Conservation (phyloP, 2,888 invertebrate genomes). For the Apodemia duryi region DNA sequence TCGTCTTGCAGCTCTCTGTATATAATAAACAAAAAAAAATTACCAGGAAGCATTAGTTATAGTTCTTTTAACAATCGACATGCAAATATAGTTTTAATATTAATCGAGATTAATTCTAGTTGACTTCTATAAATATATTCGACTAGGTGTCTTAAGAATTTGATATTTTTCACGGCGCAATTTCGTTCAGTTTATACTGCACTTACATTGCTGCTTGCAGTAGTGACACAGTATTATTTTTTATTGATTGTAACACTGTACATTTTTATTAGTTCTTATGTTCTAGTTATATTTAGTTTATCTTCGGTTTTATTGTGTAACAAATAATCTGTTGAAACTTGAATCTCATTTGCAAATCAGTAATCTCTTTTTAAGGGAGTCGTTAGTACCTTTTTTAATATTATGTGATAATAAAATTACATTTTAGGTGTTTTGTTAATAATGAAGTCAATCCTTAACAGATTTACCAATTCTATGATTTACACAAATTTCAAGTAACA, state of each 20-base stretch:
- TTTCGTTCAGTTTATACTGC: slow-evolving; percentile 38
- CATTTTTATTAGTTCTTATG: slow-evolving; percentile 60
- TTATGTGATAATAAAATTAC: slow-evolving; percentile 7
- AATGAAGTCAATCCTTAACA: background rate
- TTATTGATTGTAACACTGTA: slow-evolving; percentile 60
- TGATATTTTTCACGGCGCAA: slow-evolving; percentile 23
- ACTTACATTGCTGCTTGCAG: slow-evolving; percentile 63
- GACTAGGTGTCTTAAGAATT: slow-evolving; percentile 13
- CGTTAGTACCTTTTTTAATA: background rate
- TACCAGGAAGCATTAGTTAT: slow-evolving; percentile 10
- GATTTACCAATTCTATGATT: no score
- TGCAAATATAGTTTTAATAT: slow-evolving; percentile 22
- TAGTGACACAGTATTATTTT: slow-evolving; percentile 77
- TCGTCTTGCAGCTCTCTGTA: slow-evolving; percentile 50
- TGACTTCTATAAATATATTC: slow-evolving; percentile 4
- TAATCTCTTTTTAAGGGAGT: background rate
- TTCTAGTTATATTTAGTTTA: slow-evolving; percentile 56
- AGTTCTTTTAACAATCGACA: slow-evolving; percentile 7
- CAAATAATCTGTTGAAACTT: slow-evolving; percentile 29
- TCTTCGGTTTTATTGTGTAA: slow-evolving; percentile 33
- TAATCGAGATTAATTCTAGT: slow-evolving; percentile 22
- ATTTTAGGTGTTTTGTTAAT: background rate
- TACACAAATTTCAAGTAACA: no score
- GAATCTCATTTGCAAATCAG: slow-evolving; percentile 29
- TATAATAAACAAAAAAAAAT: slow-evolving; percentile 22